These are phyloP conservation scores for Carcharodon carcharias DNA, from an alignment of 2,797 vertebrate species.

Conservation along the genomic window DNA sequence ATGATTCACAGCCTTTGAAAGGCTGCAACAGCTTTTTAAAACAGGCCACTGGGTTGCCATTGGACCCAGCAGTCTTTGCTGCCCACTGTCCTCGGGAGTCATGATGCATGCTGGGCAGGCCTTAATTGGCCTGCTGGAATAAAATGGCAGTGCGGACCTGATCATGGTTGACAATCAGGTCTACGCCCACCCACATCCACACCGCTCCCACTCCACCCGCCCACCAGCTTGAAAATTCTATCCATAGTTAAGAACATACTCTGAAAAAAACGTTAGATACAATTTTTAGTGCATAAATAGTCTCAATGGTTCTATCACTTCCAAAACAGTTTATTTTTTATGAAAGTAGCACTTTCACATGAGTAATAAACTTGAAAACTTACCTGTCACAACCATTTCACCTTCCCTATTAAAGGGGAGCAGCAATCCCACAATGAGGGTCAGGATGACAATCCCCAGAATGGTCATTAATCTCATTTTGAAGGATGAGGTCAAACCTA, in stretches of 20 bases:
- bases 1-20: no score
- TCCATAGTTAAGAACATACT: neutral
- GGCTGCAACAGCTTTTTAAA: no score
- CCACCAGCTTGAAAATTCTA: no score
- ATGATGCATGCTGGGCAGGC: no score
- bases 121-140: no score
- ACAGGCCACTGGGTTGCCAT: no score
- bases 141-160: no score
- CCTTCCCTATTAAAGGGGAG: neutral
- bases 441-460: neutral
- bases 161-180: no score
- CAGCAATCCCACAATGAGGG: neutral
- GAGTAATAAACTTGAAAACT: neutral
- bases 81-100: no score
- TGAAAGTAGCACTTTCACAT: neutral
- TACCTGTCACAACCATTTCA: neutral
- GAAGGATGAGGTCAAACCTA: neutral
- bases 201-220: no score
- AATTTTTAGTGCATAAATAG: neutral
- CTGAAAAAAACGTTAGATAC: neutral
- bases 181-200: no score
- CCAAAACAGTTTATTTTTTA: neutral
- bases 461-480: constrained; percentile 2
- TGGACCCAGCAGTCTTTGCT: no score
- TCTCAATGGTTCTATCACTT: neutral